phyloP scores from a whole-genome alignment of 2,797 vertebrate genomes.

The Serranus cabrilla region DNA sequence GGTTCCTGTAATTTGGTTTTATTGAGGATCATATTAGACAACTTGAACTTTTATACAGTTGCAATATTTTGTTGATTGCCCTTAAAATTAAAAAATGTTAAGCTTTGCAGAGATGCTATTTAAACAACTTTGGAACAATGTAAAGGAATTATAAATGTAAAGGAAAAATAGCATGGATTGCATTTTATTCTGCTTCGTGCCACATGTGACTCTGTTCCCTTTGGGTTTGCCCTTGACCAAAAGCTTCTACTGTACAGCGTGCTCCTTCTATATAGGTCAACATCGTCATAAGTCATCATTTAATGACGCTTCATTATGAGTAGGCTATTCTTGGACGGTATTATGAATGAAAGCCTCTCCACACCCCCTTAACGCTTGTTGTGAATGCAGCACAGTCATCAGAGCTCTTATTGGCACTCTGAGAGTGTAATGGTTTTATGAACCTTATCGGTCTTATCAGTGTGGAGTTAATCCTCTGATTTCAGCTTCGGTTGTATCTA shows the following conservation, averaged over 20 bases:
- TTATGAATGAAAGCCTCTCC: conserved; percentile 57
- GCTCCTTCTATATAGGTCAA: conserved; percentile 20
- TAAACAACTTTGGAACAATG: background rate
- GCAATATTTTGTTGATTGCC: background rate
- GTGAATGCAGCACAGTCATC: conserved; percentile 41
- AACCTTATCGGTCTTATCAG: conserved; percentile 62
- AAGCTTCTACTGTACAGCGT: conserved; percentile 1
- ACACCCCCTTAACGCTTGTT: conserved; percentile 9
- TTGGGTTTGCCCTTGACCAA: background rate
- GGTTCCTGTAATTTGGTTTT: background rate
- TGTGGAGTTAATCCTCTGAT: conserved; percentile 45
- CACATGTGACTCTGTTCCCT: background rate
- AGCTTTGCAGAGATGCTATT: background rate
- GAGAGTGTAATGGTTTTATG: conserved; percentile 46
- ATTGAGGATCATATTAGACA: background rate
- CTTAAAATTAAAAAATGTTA: background rate
- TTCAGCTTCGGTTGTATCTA: conserved; percentile 27
- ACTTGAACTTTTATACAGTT: background rate
- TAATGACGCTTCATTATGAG: conserved; percentile 8
- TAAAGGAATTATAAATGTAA: background rate
- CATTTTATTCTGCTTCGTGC: too few relatives aligned
- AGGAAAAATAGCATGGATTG: background rate
- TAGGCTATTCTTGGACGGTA: conserved; percentile 2
- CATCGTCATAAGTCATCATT: background rate
- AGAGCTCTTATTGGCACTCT: conserved; percentile 23